A percentile compares a stretch with the other conserved stretches of the same genome.
phyloP scores from a whole-genome alignment of 2,888 invertebrate genomes.

The Kuschelorhynchus macadamiae region DNA sequence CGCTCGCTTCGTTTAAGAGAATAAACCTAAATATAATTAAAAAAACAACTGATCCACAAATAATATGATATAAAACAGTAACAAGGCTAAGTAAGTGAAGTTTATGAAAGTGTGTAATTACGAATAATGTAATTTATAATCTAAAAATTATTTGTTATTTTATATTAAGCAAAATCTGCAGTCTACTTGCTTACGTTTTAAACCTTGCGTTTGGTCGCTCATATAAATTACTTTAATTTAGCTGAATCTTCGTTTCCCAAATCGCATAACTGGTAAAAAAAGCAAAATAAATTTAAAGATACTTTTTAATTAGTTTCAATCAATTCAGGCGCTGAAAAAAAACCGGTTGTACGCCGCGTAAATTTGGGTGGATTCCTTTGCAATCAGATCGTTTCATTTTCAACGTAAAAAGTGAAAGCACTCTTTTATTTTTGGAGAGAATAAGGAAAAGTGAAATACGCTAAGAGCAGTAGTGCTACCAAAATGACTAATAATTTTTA shows the following conservation, averaged over 20 bases:
- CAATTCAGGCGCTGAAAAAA: constrained; percentile 6
- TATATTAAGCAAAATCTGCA: no score
- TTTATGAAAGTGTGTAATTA: no score
- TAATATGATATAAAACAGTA: no score
- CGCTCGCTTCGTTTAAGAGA: no score
- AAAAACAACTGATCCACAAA: no score
- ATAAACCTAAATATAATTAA: no score
- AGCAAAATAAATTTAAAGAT: constrained; percentile 18
- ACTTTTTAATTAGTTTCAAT: constrained; percentile 38
- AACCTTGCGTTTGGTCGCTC: no score
- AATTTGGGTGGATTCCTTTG: constrained; percentile 26
- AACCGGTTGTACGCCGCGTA: constrained; percentile 25
- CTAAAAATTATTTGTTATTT: no score
- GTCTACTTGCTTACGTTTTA: no score
- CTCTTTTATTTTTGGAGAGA: constrained; percentile 3
- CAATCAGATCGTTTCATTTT: constrained; percentile 27
- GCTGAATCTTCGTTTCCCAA: constrained; percentile 20
- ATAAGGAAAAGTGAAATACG: background rate
- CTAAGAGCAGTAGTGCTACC: background rate
- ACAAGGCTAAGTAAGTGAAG: no score
- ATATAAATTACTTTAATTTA: constrained; percentile 30
- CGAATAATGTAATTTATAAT: no score
- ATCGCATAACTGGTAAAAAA: constrained; percentile 22
- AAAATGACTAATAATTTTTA: no score
- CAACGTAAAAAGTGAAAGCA: constrained; percentile 34